Evolutionary conservation across 2,888 invertebrate genomes (phyloP).

Genomic region (Dorcus parallelipipedus): DNA sequence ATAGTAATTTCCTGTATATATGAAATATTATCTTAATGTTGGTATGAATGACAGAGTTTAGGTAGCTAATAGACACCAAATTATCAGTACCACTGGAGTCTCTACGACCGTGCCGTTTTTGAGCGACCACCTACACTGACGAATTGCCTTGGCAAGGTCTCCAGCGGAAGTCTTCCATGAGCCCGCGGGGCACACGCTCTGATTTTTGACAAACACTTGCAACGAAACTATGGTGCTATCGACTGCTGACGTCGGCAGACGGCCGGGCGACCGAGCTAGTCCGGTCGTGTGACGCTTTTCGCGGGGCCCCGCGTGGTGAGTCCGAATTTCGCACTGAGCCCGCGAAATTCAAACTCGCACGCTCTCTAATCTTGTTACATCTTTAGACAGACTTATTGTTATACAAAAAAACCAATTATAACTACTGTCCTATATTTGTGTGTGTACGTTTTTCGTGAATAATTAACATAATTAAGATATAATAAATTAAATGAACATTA

Average conservation of each 20-base stretch:
- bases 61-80: conserved; percentile 39
- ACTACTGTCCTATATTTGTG: conserved; percentile 49
- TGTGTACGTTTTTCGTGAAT: conserved; percentile 49
- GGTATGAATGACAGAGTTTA: conserved; percentile 23
- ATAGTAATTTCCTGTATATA: conserved; percentile 22
- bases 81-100: conserved; percentile 34
- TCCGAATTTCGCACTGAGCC: conserved; percentile 41
- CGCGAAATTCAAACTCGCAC: conserved; percentile 38
- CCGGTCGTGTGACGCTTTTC: conserved; percentile 8
- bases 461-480: conserved; percentile 30
- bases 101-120: conserved; percentile 17
- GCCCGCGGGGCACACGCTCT: conserved; percentile 41
- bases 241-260: conserved; percentile 39
- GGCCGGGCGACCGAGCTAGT: conserved; percentile 17
- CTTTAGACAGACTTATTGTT: conserved; percentile 38
- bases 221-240: conserved; percentile 52
- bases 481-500: conserved; percentile 18
- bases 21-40: conserved; percentile 17
- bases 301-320: conserved; percentile 36
- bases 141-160: conserved; percentile 44
- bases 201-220: conserved; percentile 37
- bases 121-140: conserved; percentile 4
- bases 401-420: conserved; percentile 36
- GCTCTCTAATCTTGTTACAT: conserved; percentile 47
- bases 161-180: conserved; percentile 50